These are phyloP conservation scores for Zaprionus ornatus DNA, from an alignment of 1,140 invertebrate genomes.

Conservation along the genomic window DNA sequence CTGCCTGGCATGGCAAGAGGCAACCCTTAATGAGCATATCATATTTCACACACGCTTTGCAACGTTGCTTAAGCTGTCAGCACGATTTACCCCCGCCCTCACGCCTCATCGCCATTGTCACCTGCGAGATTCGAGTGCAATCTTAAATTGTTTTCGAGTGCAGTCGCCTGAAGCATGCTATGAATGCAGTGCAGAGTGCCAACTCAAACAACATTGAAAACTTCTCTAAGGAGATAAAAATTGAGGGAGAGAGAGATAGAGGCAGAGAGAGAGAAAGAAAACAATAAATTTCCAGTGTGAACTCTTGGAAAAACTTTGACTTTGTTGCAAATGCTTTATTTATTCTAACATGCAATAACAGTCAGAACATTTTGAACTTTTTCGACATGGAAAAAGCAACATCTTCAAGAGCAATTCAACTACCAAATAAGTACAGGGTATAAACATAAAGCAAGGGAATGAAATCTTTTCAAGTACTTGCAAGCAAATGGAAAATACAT, in stretches of 20 bases:
- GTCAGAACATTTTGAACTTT: not conserved
- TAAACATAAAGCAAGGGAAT: not conserved
- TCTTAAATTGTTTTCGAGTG: slow-evolving; percentile 58
- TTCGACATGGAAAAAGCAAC: not conserved
- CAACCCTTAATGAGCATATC: slow-evolving; percentile 70
- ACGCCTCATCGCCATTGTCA: not conserved
- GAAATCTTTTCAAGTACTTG: not conserved
- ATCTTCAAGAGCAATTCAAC: not conserved
- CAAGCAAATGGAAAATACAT: not conserved
- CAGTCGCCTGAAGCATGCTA: slow-evolving; percentile 12
- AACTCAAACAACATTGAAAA: not conserved
- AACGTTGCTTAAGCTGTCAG: slow-evolving; percentile 51
- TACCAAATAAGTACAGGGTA: not conserved
- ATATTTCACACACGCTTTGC: slow-evolving; percentile 68
- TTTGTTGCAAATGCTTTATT: not conserved
- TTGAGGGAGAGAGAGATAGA: not conserved
- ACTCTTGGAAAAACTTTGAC: not conserved
- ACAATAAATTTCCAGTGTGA: not conserved
- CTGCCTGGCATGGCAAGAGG: not conserved
- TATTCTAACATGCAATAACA: not conserved
- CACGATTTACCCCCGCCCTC: slow-evolving; percentile 18
- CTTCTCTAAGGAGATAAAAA: not conserved
- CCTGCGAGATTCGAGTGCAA: slow-evolving; percentile 46
- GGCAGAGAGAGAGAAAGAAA: not conserved
- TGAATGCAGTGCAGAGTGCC: not conserved